These are phyloP conservation scores for Lerema accius DNA, from an alignment of 1,140 invertebrate genomes.

Conservation along the genomic window DNA sequence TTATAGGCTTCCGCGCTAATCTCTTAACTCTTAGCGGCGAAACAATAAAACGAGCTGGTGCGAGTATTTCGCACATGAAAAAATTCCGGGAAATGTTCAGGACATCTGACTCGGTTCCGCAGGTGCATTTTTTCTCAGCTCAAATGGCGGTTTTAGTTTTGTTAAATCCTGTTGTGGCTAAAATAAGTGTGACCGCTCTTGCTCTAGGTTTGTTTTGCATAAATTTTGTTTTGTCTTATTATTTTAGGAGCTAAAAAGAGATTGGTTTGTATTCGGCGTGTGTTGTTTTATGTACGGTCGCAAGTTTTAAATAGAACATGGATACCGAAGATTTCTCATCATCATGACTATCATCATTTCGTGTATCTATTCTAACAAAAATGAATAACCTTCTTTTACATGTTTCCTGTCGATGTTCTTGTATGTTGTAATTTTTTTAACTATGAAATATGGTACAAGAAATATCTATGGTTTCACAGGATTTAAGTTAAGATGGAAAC, in stretches of 20 bases:
- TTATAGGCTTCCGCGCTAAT: conserved; percentile 63
- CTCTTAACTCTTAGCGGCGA: conserved; percentile 64
- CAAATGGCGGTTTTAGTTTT: conserved; percentile 19
- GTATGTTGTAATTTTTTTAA: too few species aligned
- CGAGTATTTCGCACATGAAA: conserved; percentile 45
- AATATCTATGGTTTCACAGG: too few species aligned
- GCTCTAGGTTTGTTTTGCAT: not conserved
- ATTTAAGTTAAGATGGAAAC: too few species aligned
- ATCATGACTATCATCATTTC: too few species aligned
- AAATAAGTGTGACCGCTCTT: not conserved
- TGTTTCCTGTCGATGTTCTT: too few species aligned
- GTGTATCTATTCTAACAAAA: too few species aligned
- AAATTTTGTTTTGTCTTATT: not conserved
- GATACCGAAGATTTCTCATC: too few species aligned
- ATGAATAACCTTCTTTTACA: too few species aligned
- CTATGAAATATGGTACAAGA: too few species aligned
- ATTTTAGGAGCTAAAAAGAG: not conserved
- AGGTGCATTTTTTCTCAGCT: conserved; percentile 33
- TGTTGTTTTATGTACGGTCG: not conserved
- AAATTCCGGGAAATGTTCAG: conserved; percentile 42
- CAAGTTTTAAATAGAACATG: not conserved
- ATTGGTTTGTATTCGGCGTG: not conserved
- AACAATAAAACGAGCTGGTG: conserved; percentile 57
- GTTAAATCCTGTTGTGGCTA: conserved; percentile 11
- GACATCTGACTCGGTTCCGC: conserved; percentile 34